phyloP scores from a whole-genome alignment of 2,113 vertebrate genomes.

The Climacteris rufus region DNA sequence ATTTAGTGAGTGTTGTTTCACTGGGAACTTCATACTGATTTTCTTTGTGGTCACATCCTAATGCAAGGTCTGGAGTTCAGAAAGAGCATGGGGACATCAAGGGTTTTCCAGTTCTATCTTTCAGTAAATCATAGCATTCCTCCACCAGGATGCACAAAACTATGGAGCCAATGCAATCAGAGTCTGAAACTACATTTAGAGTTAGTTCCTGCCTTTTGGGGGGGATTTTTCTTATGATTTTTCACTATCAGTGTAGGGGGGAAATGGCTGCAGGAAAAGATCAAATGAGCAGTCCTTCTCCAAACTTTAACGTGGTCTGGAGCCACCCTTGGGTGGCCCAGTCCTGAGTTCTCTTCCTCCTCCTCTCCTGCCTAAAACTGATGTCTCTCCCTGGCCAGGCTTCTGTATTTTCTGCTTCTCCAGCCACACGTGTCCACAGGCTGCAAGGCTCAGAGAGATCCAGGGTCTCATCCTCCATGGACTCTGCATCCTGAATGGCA shows the following conservation, averaged over 20 bases:
- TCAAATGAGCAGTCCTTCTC: neutral
- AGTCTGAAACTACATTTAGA: neutral
- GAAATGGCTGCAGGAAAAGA: neutral
- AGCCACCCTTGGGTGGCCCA: neutral
- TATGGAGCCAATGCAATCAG: neutral
- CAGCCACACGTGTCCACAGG: neutral
- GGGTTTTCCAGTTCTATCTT: neutral
- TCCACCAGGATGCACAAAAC: neutral
- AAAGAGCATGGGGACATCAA: fast-evolving
- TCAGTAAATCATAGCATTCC: neutral
- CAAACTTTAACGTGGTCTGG: neutral
- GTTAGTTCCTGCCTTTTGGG: neutral
- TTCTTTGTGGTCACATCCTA: neutral
- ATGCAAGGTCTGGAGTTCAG: neutral
- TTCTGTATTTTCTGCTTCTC: neutral
- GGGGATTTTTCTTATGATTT: neutral
- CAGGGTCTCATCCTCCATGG: neutral
- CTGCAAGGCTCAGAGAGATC: fast-evolving
- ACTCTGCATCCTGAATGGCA: neutral
- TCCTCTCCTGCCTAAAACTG: neutral
- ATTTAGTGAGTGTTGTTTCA: neutral
- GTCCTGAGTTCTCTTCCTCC: neutral
- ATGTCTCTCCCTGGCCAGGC: neutral
- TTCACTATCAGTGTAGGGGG: fast-evolving
- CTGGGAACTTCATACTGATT: neutral